Base-by-base conservation (phyloP, 1,140 invertebrate species). In the Drosophila asahinai region DNA sequence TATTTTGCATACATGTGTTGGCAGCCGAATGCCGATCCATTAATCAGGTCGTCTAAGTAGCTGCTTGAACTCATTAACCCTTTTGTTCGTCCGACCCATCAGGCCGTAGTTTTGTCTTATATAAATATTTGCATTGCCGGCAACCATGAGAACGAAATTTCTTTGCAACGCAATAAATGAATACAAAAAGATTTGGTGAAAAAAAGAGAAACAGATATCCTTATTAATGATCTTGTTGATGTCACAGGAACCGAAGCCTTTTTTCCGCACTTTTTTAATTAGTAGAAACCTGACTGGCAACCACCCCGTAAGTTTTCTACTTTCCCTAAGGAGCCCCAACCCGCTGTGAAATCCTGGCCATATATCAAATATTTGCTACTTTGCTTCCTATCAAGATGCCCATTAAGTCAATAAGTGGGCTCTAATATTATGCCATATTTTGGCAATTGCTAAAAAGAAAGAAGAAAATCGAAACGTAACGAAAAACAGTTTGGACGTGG, bases 121-220 rank as follows among this genome's bases (percentile, higher is more conserved):
- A 82, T 89, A 91, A 91, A 91, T 91, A 91, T 91, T 91, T 91
- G 89, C 84, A 90, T 91, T 91, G 75, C 61, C 59, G 63, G 51
- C 48, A 47, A 60, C 68, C 78, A 62, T 55, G 71, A 75, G 73
- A 77, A 80, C 60, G 54, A 12, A 54, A 49, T 65, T 68, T 64
- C 3, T 45, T 49, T 60, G 68, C 67, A 51, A 40, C 71, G 71
- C 71, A 73, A 73, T 73, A 73, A 30, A 8, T 17, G 67, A 51
- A 51, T 8, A 73, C 47, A 61, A 57, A 57, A 48, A 40, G 43
- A 40, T 15, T 57, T 58, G 30, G 36, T 25, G 22, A 25, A 60
- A 49, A 73, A 64, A 61, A 47, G 66, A 64, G 59, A 72, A 67
- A 65, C 60, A 70, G 62, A 86, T 90, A 90, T 90, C 86, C 86